Conservation (phyloP, 2,797 vertebrate species). For the Alosa sapidissima region DNA sequence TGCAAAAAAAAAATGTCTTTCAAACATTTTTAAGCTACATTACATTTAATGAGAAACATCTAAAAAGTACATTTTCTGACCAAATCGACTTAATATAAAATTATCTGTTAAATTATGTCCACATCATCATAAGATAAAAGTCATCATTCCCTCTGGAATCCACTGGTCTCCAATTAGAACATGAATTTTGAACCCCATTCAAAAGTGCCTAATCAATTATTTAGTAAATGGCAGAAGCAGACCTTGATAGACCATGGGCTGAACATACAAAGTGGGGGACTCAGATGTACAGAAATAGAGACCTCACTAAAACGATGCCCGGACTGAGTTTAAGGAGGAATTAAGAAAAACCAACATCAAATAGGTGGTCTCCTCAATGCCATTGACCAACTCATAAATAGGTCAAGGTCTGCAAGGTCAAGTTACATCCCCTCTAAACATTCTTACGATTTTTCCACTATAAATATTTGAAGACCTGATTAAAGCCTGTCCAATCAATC, state of each 20-base stretch:
- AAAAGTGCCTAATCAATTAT: constrained; percentile 86
- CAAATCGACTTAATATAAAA: constrained; percentile 83
- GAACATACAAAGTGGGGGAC: constrained; percentile 75
- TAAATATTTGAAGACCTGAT: constrained; percentile 68
- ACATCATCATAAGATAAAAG: constrained; percentile 86
- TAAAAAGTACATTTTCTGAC: constrained; percentile 81
- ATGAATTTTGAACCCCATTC: constrained; percentile 78
- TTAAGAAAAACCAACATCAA: constrained; percentile 64
- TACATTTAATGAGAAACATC: constrained; percentile 84
- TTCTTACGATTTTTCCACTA: constrained; percentile 65
- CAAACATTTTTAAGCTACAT: constrained; percentile 79
- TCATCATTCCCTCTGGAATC: constrained; percentile 77
- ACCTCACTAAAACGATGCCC: constrained; percentile 59
- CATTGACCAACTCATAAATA: constrained; percentile 17
- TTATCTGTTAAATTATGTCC: constrained; percentile 85
- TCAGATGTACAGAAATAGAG: constrained; percentile 53
- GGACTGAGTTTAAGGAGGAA: constrained; percentile 66
- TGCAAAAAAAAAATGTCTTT: constrained; percentile 60
- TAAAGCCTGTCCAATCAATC: constrained; percentile 69
- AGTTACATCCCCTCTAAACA: not conserved
- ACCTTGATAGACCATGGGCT: constrained; percentile 77
- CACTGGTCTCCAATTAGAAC: constrained; percentile 82
- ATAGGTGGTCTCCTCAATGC: constrained; percentile 59
- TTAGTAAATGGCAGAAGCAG: constrained; percentile 79
- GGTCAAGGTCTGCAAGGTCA: constrained; percentile 8